A percentile compares a stretch with the other conserved stretches of the same genome.
Conservation (phyloP, 2,888 invertebrate genomes). For the Drosophila mimica region DNA sequence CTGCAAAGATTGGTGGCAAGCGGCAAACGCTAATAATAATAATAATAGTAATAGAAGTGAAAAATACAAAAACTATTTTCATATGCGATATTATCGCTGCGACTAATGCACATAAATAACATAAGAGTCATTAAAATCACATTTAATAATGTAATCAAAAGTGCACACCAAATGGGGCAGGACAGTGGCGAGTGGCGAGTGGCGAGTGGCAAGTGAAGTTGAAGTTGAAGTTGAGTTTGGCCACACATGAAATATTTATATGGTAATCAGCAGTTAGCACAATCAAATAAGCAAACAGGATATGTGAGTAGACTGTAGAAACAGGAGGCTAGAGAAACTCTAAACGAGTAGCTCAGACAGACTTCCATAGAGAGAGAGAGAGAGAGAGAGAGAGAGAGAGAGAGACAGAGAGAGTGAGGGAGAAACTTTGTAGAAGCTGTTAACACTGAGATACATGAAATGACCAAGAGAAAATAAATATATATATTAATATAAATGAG, state of each 20-base stretch:
- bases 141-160: conserved; percentile 63
- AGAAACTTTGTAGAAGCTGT: background rate
- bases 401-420: background rate
- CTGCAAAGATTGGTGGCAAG: background rate
- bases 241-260: conserved; percentile 54
- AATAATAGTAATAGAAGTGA: conserved; percentile 1
- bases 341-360: background rate
- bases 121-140: conserved; percentile 73
- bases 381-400: background rate
- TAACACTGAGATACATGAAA: conserved; percentile 7
- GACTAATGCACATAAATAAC: conserved; percentile 46
- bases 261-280: conserved; percentile 42
- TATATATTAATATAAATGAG: background rate
- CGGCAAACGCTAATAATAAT: background rate
- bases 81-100: conserved; percentile 23
- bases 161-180: background rate
- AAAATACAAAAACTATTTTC: conserved; percentile 3
- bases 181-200: no score
- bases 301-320: background rate
- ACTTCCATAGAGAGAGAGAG: background rate
- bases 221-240: conserved; percentile 20
- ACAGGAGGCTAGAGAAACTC: background rate
- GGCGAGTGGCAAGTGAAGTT: background rate
- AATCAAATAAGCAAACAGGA: conserved; percentile 24
- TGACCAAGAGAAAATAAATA: background rate